Base-by-base conservation (phyloP, 2,797 vertebrate genomes). In the Phataginus tricuspis region DNA sequence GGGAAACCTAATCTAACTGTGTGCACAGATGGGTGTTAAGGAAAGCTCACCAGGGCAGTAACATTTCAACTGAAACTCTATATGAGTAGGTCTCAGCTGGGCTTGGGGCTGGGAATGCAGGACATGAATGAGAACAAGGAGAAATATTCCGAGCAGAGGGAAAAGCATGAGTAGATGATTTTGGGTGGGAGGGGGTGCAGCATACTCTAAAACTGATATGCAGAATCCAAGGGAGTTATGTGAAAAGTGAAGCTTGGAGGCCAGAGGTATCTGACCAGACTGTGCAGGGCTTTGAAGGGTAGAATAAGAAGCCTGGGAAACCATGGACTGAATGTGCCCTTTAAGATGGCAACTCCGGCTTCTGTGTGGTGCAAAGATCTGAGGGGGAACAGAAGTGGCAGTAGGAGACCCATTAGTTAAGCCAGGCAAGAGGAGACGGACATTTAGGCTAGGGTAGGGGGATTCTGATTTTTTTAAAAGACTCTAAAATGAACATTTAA, bases 401-500 rank as follows among this genome's bases (percentile, higher is more conserved):
- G 15, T 13, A 68, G 12, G 57, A 86, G 78, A 45, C 8, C 5
- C 63, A 45, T 4, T 75, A 27, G 23, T 49, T 51, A 69, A 90
- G 31, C 25, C 19, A 89, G 72, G 49, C 14, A 42, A 49, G 49
- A 74, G n/a, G 45, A 72, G 37, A 82, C 2, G 23, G 37, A 66
- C 55, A 69, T 37, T 66, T 10, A 74, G 31, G 19, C 8, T 18
- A 31, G 61, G 29, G 27, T 14, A 71, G 16, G 72, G 57, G 55
- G 18, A 51, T 51, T 42, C 5, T 37, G 66, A 29, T 4, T 53
- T 23, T 82, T 15, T 79, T 45, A 66, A 55, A 74, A 82, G 42
- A 66, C 39, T 88, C 61, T 90, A 66, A 84, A 84, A 85, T 71
- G 34, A 95, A 85, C 34, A 90, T 51, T 49, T n/a, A 84, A 77